Base-by-base conservation (phyloP, 2,888 invertebrate genomes). In the Cheilosia impressa region DNA sequence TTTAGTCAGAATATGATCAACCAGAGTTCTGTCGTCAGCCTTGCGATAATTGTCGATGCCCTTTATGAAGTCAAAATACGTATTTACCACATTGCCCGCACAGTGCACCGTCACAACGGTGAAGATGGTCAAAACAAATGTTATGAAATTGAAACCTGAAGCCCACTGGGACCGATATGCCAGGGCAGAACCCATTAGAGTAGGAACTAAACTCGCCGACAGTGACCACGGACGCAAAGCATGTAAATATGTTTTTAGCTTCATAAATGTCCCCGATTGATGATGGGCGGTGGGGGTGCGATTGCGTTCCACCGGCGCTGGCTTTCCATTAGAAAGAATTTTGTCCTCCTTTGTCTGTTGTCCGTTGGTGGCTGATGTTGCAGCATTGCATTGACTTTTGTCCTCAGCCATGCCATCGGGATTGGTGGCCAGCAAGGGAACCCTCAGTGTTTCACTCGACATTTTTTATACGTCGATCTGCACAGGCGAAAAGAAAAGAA, bases 21-120 rank as follows among this genome's bases (percentile, higher is more conserved):
- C 98, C 72, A 98, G 93, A 88, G 97, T 98, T 90, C 98, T 94
- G 91, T 98, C 98, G 90, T 98, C 98, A 88, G 98, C 97, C 93
- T 97, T 97, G 87, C 96, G 94, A 91, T 52, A 52, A 52, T 96
- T 97, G 92, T 99, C 98, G 75, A 98, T 98, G 58, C 97, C 98
- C 93, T 97, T 97, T 41, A 97, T 95, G 91, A 96, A 99, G 92
- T 99, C 98, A 91, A 96, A 98, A 92, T 98, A 98, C 0, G 98
- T 98, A 92, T 98, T 98, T 27, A 99, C 98, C 50, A 98, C 96
- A 93, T 99, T 99, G 68, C 98, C 98, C 82, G 98, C 98, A 82
- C 98, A 98, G 91, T 99, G 98, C 3, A 98, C 98, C 1, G 96
- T 97, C 80, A 98, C 94, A 24, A 98, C 96, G 3, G 98, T 98